Conservation (phyloP, 2,797 vertebrate genomes). For the Smutsia gigantea region DNA sequence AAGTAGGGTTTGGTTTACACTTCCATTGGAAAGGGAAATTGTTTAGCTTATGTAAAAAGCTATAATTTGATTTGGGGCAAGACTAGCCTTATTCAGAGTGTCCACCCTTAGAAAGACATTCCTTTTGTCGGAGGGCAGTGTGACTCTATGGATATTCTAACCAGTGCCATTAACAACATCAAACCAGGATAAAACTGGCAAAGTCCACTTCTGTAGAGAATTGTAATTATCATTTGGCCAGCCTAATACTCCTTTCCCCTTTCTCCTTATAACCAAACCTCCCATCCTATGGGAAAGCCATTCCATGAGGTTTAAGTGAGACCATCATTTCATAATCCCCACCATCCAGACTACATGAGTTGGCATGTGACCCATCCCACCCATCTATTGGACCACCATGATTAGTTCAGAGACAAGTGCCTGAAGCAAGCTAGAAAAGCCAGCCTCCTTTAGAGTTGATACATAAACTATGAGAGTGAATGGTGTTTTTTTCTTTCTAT, state of each 20-base stretch:
- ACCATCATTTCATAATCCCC: not conserved
- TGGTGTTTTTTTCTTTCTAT: not conserved
- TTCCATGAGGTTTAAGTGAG: constrained; percentile 3
- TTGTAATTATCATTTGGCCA: not conserved
- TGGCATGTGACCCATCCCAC: not conserved
- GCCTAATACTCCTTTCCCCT: not conserved
- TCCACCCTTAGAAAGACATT: not conserved
- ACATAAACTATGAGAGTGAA: not conserved
- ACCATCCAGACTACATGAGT: not conserved
- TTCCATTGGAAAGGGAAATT: constrained; percentile 21
- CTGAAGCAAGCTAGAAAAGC: not conserved
- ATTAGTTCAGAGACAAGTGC: not conserved
- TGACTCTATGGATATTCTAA: not conserved
- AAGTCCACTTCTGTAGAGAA: constrained; percentile 13
- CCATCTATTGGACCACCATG: not conserved
- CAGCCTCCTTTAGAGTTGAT: not conserved
- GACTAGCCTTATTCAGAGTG: constrained; percentile 35
- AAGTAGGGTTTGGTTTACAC: constrained; percentile 22
- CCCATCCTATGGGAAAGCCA: not conserved
- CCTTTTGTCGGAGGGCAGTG: not conserved
- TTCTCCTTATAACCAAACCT: constrained; percentile 44
- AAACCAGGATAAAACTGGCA: constrained; percentile 26
- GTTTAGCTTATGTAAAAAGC: constrained; percentile 32
- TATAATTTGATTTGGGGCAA: constrained; percentile 41
- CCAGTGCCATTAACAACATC: not conserved